phyloP scores from a whole-genome alignment of 2,113 vertebrate genomes.

The Corythoichthys haematopterus region DNA sequence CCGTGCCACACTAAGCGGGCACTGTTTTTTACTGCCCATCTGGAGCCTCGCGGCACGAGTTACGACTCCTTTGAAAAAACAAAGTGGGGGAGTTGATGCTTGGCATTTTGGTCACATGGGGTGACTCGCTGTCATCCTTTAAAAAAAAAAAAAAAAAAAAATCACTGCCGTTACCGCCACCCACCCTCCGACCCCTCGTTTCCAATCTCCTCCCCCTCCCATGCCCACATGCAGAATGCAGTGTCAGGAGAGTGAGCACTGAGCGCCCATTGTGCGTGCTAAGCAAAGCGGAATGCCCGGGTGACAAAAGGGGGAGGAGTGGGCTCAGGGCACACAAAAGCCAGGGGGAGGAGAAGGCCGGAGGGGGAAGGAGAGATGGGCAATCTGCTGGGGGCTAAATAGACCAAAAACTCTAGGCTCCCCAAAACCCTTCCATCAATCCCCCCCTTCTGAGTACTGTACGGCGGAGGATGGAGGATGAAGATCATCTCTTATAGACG shows the following conservation, averaged over 20 bases:
- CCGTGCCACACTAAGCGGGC: slow-evolving; percentile 48
- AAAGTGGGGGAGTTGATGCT: slow-evolving; percentile 34
- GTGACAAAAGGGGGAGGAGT: slow-evolving; percentile 80
- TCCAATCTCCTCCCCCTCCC: slow-evolving; percentile 40
- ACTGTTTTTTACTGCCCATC: slow-evolving; percentile 62
- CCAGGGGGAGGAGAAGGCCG: slow-evolving; percentile 62
- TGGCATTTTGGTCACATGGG: slow-evolving; percentile 76
- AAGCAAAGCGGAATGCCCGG: slow-evolving; percentile 80
- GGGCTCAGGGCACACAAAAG: slow-evolving; percentile 73
- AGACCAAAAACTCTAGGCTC: slow-evolving; percentile 66
- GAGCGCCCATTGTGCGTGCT: slow-evolving; percentile 77
- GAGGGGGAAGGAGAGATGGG: slow-evolving; percentile 38
- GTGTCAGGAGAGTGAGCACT: slow-evolving; percentile 76
- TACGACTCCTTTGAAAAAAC: slow-evolving; percentile 31
- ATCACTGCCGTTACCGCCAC: slow-evolving; percentile 30
- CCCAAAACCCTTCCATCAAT: slow-evolving; percentile 44
- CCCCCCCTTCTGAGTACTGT: slow-evolving; percentile 43
- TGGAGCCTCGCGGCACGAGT: slow-evolving; percentile 50
- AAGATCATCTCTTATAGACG: slow-evolving; percentile 38
- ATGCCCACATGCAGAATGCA: slow-evolving; percentile 76
- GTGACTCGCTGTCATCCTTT: slow-evolving; percentile 65
- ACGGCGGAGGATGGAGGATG: slow-evolving; percentile 7
- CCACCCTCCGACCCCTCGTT: background rate
- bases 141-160: slow-evolving; percentile 17
- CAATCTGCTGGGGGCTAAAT: slow-evolving; percentile 68